Evolutionary conservation across 2,888 invertebrate species (phyloP).

Genomic region (Helicoverpa assulta): DNA sequence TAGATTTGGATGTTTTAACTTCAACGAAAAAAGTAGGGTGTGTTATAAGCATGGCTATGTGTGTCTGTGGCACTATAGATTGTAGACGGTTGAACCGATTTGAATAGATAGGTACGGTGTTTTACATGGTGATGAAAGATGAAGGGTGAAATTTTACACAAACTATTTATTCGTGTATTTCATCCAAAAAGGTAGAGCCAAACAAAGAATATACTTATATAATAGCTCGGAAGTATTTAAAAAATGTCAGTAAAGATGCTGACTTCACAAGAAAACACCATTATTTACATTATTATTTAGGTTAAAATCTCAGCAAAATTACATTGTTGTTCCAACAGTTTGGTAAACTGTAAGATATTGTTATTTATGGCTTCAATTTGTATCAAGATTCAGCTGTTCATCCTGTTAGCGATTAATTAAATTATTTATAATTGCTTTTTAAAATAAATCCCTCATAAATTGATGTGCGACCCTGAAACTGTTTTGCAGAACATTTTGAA

Average conservation of each 20-base stretch:
- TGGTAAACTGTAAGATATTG: conserved; percentile 21
- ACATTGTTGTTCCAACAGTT: conserved; percentile 22
- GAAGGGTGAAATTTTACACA: too few species aligned
- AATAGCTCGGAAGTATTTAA: neutral
- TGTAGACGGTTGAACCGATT: too few species aligned
- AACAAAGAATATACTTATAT: neutral
- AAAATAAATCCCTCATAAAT: conserved; percentile 39
- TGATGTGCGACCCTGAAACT: conserved; percentile 16
- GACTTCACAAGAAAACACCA: neutral
- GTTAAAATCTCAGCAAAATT: conserved; percentile 20
- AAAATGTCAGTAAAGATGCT: neutral
- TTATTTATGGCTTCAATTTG: conserved; percentile 56
- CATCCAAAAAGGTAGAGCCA: too few species aligned
- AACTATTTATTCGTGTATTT: too few species aligned
- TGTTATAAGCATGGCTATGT: too few species aligned
- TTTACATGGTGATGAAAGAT: too few species aligned
- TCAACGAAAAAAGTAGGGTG: too few species aligned
- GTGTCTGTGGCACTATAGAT: too few species aligned
- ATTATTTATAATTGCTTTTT: conserved; percentile 52
- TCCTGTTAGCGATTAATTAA: conserved; percentile 37
- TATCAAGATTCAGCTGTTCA: conserved; percentile 29
- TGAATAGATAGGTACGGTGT: too few species aligned
- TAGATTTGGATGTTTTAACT: too few species aligned
- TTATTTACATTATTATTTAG: too few species aligned
- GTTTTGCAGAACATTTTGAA: conserved; percentile 33